These are phyloP conservation scores for Vollenhovia emeryi DNA, from an alignment of 1,140 invertebrate species.

Conservation along the genomic window DNA sequence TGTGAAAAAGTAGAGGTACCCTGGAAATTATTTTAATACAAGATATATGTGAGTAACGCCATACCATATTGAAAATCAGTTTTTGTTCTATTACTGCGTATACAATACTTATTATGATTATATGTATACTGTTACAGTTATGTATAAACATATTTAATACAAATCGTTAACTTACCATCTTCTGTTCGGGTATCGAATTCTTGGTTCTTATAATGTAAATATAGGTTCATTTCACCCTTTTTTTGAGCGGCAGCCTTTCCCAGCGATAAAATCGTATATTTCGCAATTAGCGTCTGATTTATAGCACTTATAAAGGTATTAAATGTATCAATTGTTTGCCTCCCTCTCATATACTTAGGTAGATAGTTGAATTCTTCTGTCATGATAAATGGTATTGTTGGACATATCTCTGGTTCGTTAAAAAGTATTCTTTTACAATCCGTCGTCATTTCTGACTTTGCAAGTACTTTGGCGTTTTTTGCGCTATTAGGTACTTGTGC, in stretches of 20 bases:
- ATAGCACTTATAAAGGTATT: slow-evolving; percentile 79
- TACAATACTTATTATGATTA: neutral
- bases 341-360: slow-evolving; percentile 82
- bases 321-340: slow-evolving; percentile 69
- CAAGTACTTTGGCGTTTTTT: neutral
- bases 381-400: slow-evolving; percentile 62
- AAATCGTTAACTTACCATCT: slow-evolving; percentile 65
- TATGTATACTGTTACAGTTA: slow-evolving; percentile 44
- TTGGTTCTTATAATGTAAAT: slow-evolving; percentile 78
- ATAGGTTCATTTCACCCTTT: slow-evolving; percentile 80
- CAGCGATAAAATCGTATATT: slow-evolving; percentile 78
- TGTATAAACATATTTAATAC: slow-evolving; percentile 1
- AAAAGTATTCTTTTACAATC: slow-evolving; percentile 79
- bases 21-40: slow-evolving; percentile 71
- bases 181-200: slow-evolving; percentile 67
- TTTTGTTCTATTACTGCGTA: no score
- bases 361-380: slow-evolving; percentile 78
- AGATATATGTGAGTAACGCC: neutral
- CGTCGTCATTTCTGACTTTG: neutral
- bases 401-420: slow-evolving; percentile 72
- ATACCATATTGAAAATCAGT: no score
- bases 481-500: neutral
- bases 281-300: slow-evolving; percentile 78
- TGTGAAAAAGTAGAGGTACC: slow-evolving; percentile 79
- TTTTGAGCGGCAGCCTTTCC: slow-evolving; percentile 79